These are phyloP conservation scores for Magallana ariakensis DNA, from an alignment of 1,140 invertebrate genomes.

Conservation along the genomic window DNA sequence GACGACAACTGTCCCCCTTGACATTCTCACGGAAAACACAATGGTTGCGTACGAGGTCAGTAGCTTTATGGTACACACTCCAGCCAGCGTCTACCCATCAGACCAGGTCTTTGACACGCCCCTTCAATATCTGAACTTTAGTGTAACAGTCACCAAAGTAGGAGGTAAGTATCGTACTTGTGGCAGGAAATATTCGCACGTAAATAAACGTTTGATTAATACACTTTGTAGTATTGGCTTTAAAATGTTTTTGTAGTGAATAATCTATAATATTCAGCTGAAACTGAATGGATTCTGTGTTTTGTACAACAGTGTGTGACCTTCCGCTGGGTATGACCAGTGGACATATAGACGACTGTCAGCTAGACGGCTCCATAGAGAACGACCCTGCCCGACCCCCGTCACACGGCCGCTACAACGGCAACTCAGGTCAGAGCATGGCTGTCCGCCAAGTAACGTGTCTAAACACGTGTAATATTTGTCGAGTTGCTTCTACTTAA, in stretches of 20 bases:
- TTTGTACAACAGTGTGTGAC: conserved; percentile 40
- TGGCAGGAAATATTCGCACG: too few relatives aligned
- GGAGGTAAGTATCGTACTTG: conserved; percentile 26
- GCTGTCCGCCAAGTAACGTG: too few relatives aligned
- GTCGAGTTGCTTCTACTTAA: neutral
- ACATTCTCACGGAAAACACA: conserved; percentile 42
- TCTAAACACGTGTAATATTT: neutral
- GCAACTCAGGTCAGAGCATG: conserved; percentile 35
- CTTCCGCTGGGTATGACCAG: conserved; percentile 58
- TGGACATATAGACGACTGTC: conserved; percentile 62
- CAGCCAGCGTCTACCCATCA: neutral
- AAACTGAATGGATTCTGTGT: neutral
- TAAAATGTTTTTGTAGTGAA: neutral
- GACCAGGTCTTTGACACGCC: conserved; percentile 40
- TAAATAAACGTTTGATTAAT: neutral
- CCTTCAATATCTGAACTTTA: conserved; percentile 52
- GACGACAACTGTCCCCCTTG: conserved; percentile 42
- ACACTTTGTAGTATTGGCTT: neutral
- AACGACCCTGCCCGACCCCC: conserved; percentile 52
- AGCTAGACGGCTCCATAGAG: conserved; percentile 57
- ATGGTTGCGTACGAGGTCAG: conserved; percentile 52
- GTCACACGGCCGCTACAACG: conserved; percentile 52
- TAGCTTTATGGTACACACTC: conserved; percentile 37
- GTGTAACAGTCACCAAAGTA: conserved; percentile 46
- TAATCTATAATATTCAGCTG: neutral